Evolutionary conservation across 1,140 invertebrate species (phyloP), one percentile per base, ranked within the genome.

Genomic region (Drosophila lacteicornis): DNA sequence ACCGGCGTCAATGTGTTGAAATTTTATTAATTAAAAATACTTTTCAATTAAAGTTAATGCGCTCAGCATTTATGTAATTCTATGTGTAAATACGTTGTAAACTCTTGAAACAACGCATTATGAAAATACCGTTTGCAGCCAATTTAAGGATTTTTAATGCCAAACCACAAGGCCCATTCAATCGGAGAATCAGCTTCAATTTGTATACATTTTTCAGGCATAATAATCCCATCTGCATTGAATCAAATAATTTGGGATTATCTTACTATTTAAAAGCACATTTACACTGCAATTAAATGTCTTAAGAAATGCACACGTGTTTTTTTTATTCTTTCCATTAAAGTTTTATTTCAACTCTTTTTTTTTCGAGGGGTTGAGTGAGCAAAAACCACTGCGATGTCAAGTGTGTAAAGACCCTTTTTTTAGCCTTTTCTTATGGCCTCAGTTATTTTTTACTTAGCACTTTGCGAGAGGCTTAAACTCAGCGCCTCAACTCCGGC

Each of bases 21-120:
- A 90, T 84, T 85, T 87, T 84, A 87, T 87, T 87, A 87, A 87
- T 87, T 87, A 87, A 87, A 87, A 90, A 90, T 84, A 82, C 84
- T 84, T 87, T 87, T 81, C 80, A 87, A 87, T 87, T 87, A 87
- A 88, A 81, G 49, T 83, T 88, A 87, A 88, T 87, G 66, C 83
- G 84, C 84, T 87, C 80, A 88, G 79, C 77, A 84, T 81, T 87
- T 83, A 78, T 87, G 85, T 87, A 87, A 87, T 87, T 84, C 84
- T 78, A 75, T 88, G 75, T 79, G 75, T 79, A 63, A 79, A 71
- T 79, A 77, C 65, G 75, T 67, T 79, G 75, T 79, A 79, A 79
- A 57, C 76, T 58, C 68, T 77, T 62, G 46, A 58, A 70, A 61
- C 53, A 71, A 51, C 58, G 69, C 43, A 79, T 71, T 63, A 63